phyloP scores from a whole-genome alignment of 2,113 vertebrate genomes.

The Phyllostomus discolor region DNA sequence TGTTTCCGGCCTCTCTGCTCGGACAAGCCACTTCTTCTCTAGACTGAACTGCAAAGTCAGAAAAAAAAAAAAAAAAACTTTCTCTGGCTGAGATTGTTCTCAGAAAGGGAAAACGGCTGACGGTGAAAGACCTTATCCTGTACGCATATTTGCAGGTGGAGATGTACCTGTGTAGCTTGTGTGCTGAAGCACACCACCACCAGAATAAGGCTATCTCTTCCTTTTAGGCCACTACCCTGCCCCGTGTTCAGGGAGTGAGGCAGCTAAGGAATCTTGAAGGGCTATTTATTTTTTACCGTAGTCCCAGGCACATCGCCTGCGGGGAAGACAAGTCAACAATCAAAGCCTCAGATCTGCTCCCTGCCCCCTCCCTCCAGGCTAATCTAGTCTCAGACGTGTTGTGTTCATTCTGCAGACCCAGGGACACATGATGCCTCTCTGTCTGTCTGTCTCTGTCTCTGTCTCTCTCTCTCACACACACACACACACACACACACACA shows the following conservation, averaged over 20 bases:
- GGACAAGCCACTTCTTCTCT: neutral
- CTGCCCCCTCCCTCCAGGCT: neutral
- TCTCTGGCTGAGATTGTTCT: neutral
- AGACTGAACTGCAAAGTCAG: neutral
- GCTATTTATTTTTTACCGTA: conserved; percentile 30
- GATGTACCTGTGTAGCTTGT: rapidly evolving
- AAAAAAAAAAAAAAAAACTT: neutral
- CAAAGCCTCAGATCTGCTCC: neutral
- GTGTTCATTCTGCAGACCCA: neutral
- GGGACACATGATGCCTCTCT: neutral
- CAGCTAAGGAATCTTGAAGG: conserved; percentile 26
- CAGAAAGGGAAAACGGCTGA: neutral
- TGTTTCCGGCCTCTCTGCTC: neutral
- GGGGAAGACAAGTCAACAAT: neutral
- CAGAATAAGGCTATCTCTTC: neutral
- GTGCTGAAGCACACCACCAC: neutral
- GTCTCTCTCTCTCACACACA: too few species aligned
- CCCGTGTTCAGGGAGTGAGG: neutral
- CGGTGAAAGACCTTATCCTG: neutral
- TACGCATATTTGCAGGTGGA: neutral
- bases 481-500: neutral
- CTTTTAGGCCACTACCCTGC: neutral
- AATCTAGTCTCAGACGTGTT: neutral
- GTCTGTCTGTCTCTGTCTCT: neutral
- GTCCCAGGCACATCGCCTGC: neutral